phyloP scores from a whole-genome alignment of 2,888 invertebrate genomes.

The Stenodera caucasica region DNA sequence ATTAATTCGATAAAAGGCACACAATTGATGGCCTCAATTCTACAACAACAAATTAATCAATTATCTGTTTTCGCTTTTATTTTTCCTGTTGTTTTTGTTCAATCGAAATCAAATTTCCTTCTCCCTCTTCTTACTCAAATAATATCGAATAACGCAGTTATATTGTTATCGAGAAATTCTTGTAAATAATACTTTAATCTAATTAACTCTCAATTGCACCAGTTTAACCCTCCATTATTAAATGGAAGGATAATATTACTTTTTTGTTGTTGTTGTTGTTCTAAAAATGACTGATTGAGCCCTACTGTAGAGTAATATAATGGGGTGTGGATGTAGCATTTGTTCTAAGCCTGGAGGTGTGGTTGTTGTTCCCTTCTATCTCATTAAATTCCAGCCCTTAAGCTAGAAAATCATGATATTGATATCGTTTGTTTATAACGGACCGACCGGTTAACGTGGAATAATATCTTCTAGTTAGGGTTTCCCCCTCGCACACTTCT shows the following conservation, averaged over 20 bases:
- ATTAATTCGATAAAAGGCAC: neutral
- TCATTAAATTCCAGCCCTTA: neutral
- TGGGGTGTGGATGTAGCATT: neutral
- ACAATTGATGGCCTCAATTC: neutral
- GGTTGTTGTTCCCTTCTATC: neutral
- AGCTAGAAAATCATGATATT: neutral
- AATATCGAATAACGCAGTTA: slow-evolving; percentile 4
- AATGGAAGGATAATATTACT: neutral
- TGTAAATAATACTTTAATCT: neutral
- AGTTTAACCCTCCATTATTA: neutral
- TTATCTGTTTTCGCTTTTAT: neutral
- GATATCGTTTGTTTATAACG: neutral
- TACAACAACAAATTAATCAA: neutral
- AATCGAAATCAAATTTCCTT: neutral
- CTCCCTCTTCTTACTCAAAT: neutral
- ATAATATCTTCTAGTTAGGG: too few relatives aligned
- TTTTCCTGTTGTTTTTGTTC: neutral
- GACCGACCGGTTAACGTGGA: too few relatives aligned
- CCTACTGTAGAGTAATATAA: too few relatives aligned
- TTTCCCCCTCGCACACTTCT: too few relatives aligned
- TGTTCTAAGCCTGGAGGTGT: neutral
- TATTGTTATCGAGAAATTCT: neutral
- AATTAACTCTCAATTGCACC: neutral
- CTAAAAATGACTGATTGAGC: neutral
- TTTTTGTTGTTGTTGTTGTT: neutral